A percentile compares a stretch with the other conserved stretches of the same genome.
Conservation (phyloP, 2,797 vertebrate genomes). For the Valencia hispanica region DNA sequence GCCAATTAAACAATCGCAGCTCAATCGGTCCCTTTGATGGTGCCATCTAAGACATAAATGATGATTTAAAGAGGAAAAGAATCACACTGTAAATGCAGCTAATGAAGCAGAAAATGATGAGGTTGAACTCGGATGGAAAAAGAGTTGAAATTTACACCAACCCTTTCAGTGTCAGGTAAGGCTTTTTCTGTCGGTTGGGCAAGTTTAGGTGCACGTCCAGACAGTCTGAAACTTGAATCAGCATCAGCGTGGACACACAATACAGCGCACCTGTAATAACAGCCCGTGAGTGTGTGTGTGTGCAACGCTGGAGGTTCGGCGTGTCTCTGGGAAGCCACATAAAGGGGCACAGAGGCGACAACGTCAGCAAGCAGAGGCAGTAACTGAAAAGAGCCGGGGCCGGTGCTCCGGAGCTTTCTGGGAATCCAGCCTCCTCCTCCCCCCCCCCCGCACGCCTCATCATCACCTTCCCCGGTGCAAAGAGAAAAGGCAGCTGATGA, state of each 20-base stretch:
- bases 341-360: constrained; percentile 48
- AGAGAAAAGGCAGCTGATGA: constrained; percentile 54
- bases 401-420: constrained; percentile 43
- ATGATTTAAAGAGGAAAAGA: constrained; percentile 40
- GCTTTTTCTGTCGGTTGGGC: constrained; percentile 11
- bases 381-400: constrained; percentile 58
- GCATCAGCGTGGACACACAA: constrained; percentile 63
- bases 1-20: constrained; percentile 64
- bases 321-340: constrained; percentile 65
- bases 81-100: constrained; percentile 52
- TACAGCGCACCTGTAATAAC: constrained; percentile 72
- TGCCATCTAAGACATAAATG: constrained; percentile 60
- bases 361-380: constrained; percentile 43
- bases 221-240: constrained; percentile 56
- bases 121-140: constrained; percentile 2
- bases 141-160: constrained; percentile 7
- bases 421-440: constrained; percentile 29
- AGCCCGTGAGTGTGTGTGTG: constrained; percentile 54
- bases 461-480: no score
- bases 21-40: constrained; percentile 50
- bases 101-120: constrained; percentile 44
- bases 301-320: constrained; percentile 42
- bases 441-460: no score
- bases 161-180: constrained; percentile 26
- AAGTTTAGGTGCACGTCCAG: constrained; percentile 25